A percentile compares a stretch with the other conserved stretches of the same genome.
phyloP scores from a whole-genome alignment of 2,113 vertebrate genomes.

The Lasiurus cinereus region DNA sequence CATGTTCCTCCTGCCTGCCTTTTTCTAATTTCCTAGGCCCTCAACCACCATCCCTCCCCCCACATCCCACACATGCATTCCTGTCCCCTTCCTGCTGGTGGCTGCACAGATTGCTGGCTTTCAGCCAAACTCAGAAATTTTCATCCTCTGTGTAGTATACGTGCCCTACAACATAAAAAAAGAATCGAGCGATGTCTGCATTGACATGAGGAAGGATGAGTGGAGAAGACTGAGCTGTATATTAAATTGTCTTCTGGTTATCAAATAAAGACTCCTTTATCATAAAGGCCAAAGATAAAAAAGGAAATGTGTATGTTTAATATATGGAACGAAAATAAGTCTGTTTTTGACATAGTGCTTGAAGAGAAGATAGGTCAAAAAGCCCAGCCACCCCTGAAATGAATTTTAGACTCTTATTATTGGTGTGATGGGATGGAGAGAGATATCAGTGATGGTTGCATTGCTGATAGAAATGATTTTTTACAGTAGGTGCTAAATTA shows the following conservation, averaged over 20 bases:
- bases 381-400: slow-evolving; percentile 63
- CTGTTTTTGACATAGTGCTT: slow-evolving; percentile 66
- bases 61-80: accelerated
- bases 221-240: slow-evolving; percentile 52
- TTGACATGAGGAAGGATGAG: not conserved
- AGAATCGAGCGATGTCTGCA: not conserved
- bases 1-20: not conserved
- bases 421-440: slow-evolving; percentile 50
- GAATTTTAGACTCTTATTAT: slow-evolving; percentile 74
- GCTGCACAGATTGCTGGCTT: not conserved
- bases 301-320: slow-evolving; percentile 67
- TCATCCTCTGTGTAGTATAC: not conserved
- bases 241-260: slow-evolving; percentile 74
- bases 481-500: slow-evolving; percentile 77
- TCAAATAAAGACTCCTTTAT: slow-evolving; percentile 70
- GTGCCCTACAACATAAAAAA: not conserved
- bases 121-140: not conserved
- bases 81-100: not conserved
- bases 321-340: slow-evolving; percentile 66
- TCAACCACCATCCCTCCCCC: accelerated
- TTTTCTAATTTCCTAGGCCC: not conserved
- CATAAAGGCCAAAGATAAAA: slow-evolving; percentile 71
- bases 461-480: slow-evolving; percentile 77
- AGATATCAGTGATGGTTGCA: not conserved
- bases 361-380: slow-evolving; percentile 74